Conservation (phyloP, 2,888 invertebrate species). For the Trachelus stipa region DNA sequence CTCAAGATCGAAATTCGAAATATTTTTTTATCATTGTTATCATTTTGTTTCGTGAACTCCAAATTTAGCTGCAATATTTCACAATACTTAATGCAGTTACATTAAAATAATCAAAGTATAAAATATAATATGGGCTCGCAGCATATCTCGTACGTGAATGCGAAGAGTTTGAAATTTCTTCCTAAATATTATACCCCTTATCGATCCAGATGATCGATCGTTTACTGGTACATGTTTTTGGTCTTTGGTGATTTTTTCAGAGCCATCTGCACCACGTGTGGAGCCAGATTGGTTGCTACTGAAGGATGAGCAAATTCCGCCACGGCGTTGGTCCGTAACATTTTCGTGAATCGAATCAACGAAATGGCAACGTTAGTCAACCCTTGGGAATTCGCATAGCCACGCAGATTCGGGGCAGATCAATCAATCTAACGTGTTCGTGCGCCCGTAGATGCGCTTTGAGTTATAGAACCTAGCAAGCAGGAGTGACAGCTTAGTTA, state of each 20-base stretch:
- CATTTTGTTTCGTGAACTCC: background rate
- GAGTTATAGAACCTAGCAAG: conserved; percentile 47
- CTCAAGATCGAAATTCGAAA: background rate
- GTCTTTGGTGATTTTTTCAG: background rate
- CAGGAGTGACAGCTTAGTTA: conserved; percentile 54
- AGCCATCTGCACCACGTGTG: background rate
- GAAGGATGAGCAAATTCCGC: background rate
- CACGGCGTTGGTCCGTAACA: background rate
- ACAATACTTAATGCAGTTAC: background rate
- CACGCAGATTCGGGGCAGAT: conserved; percentile 1
- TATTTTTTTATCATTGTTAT: background rate
- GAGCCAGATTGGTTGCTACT: background rate
- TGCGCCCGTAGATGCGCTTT: conserved; percentile 35
- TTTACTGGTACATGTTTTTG: background rate
- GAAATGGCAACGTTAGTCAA: background rate
- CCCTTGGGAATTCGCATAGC: background rate
- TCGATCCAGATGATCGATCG: background rate
- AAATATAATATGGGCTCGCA: background rate
- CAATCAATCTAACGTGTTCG: conserved; percentile 14
- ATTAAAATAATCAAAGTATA: too few species aligned
- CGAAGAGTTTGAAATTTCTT: background rate
- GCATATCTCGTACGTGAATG: background rate
- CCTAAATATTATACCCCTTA: background rate
- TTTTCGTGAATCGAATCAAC: background rate
- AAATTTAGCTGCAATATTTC: background rate